Conservation (phyloP, 2,797 vertebrate genomes). For the Acomys russatus region DNA sequence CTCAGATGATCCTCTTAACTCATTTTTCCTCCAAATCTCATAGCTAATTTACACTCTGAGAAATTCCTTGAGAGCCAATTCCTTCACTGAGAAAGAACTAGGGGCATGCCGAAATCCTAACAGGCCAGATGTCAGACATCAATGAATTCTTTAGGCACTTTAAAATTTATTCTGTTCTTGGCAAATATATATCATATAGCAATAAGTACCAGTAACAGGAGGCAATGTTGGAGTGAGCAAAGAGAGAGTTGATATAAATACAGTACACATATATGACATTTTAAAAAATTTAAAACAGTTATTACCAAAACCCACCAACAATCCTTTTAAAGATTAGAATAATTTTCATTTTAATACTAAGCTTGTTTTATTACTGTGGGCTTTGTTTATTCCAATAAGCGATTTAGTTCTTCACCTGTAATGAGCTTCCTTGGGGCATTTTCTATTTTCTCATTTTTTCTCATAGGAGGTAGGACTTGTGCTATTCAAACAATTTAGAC, state of each 20-base stretch:
- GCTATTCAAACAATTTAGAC: background rate
- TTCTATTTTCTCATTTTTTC: constrained; percentile 1
- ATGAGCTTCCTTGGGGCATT: background rate
- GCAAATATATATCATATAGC: too few species aligned
- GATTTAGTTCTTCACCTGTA: background rate
- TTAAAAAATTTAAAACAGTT: background rate
- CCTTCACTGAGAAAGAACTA: background rate
- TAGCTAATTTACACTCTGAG: too few species aligned
- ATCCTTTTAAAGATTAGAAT: background rate
- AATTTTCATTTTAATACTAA: background rate
- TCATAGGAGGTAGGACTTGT: background rate
- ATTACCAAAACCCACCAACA: background rate
- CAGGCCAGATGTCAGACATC: background rate
- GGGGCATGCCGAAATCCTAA: background rate
- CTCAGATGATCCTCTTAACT: background rate
- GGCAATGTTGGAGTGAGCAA: background rate
- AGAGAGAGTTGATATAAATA: background rate
- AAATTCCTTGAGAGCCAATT: background rate
- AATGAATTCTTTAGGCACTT: background rate
- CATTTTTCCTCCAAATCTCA: background rate
- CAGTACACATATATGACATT: background rate
- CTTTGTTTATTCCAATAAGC: background rate
- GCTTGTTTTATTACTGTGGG: background rate
- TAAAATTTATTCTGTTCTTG: background rate
- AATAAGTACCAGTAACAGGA: background rate